Conservation (phyloP, 2,888 invertebrate genomes). For the Molorchus minor region DNA sequence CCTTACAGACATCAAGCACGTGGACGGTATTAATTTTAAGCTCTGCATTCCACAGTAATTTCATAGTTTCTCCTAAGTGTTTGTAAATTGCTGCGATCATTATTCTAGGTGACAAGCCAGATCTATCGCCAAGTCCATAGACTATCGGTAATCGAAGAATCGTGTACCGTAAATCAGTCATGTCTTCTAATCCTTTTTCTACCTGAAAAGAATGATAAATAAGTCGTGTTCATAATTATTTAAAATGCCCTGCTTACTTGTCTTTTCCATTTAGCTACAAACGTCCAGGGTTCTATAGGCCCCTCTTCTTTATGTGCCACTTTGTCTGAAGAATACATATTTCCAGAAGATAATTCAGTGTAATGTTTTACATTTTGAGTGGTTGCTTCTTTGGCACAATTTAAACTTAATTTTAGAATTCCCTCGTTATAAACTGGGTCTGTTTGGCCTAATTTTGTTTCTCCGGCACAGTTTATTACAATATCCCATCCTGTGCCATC, state of each 20-base stretch:
- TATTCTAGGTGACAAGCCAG: slow-evolving; percentile 84
- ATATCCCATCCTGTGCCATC: slow-evolving; percentile 73
- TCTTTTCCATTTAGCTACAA: slow-evolving; percentile 82
- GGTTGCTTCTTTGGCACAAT: slow-evolving; percentile 83
- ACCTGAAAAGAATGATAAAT: slow-evolving; percentile 61
- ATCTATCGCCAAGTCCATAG: slow-evolving; percentile 85
- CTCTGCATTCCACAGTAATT: slow-evolving; percentile 87
- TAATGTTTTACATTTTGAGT: slow-evolving; percentile 74
- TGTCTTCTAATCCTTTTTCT: slow-evolving; percentile 76
- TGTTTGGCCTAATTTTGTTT: slow-evolving; percentile 87
- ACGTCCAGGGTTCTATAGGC: slow-evolving; percentile 84
- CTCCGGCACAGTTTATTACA: slow-evolving; percentile 91
- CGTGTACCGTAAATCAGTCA: slow-evolving; percentile 78
- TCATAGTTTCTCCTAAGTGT: slow-evolving; percentile 89
- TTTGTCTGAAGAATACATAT: slow-evolving; percentile 83
- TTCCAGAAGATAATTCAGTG: slow-evolving; percentile 86
- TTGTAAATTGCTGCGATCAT: slow-evolving; percentile 90
- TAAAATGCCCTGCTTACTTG: slow-evolving; percentile 58
- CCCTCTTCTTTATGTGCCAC: slow-evolving; percentile 80
- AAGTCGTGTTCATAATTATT: background rate
- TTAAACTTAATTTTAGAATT: slow-evolving; percentile 81
- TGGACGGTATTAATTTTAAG: slow-evolving; percentile 89
- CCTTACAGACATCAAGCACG: slow-evolving; percentile 83
- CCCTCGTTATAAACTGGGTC: slow-evolving; percentile 93
- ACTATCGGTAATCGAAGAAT: slow-evolving; percentile 85